Conservation (phyloP, 1,140 invertebrate species). For the Diabrotica undecimpunctata region DNA sequence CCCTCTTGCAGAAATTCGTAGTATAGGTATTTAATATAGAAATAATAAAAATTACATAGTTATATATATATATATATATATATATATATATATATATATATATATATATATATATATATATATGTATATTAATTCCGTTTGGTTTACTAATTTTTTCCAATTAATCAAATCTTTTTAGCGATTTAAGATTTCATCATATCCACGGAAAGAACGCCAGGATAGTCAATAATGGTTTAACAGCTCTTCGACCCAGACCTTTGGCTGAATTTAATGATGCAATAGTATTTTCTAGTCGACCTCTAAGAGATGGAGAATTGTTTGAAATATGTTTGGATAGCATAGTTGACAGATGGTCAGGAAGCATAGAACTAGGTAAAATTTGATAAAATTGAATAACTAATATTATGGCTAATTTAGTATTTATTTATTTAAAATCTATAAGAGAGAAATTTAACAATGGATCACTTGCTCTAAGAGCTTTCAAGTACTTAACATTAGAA, state of each 20-base stretch:
- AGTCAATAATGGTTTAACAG: constrained; percentile 81
- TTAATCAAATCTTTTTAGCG: constrained; percentile 51
- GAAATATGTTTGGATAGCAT: constrained; percentile 88
- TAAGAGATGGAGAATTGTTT: constrained; percentile 88
- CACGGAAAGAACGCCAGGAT: constrained; percentile 88
- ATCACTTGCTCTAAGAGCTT: too few species aligned
- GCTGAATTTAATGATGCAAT: constrained; percentile 94
- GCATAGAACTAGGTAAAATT: constrained; percentile 64
- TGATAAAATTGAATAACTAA: not conserved
- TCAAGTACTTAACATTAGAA: too few species aligned
- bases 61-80: too few species aligned
- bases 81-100: too few species aligned
- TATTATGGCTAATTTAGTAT: too few species aligned
- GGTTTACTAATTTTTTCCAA: not conserved
- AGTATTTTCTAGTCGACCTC: constrained; percentile 81
- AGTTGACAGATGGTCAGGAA: constrained; percentile 88
- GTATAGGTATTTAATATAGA: too few species aligned
- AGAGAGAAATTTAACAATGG: too few species aligned
- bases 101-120: too few species aligned
- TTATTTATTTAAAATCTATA: too few species aligned
- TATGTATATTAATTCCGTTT: too few species aligned
- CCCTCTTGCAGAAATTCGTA: too few species aligned
- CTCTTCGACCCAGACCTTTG: constrained; percentile 76
- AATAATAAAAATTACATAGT: too few species aligned
- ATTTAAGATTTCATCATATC: constrained; percentile 82